These are phyloP conservation scores for Mesocricetus auratus DNA, from an alignment of 2,113 vertebrate species.

Conservation along the genomic window DNA sequence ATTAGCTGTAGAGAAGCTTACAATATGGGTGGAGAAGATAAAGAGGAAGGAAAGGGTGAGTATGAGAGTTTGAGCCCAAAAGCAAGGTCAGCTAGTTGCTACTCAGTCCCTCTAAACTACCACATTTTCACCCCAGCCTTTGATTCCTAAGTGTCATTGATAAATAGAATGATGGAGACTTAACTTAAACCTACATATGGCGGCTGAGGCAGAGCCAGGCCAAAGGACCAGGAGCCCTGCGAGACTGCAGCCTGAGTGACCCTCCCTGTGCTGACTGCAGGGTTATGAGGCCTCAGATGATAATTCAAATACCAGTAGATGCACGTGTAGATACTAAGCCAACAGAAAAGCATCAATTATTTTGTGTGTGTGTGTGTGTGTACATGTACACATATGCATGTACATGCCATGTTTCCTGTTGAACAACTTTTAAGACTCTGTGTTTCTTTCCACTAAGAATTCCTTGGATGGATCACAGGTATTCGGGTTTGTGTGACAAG, in stretches of 20 bases:
- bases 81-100: not conserved
- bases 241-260: not conserved
- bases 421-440: not conserved
- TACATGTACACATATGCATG: accelerated
- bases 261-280: accelerated
- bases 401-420: no score
- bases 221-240: not conserved
- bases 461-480: not conserved
- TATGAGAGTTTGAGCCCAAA: not conserved
- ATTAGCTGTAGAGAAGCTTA: not conserved
- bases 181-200: not conserved
- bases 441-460: not conserved
- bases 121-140: not conserved
- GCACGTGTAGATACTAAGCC: not conserved
- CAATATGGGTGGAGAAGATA: not conserved
- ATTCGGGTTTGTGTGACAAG: not conserved
- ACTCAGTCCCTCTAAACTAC: not conserved
- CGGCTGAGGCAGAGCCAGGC: not conserved
- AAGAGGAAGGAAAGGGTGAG: not conserved
- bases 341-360: not conserved
- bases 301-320: not conserved
- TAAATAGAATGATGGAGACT: not conserved
- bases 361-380: no score
- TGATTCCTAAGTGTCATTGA: not conserved
- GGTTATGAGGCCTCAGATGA: not conserved